Evolutionary conservation across 2,113 vertebrate genomes (phyloP).

Genomic region (Galemys pyrenaicus): DNA sequence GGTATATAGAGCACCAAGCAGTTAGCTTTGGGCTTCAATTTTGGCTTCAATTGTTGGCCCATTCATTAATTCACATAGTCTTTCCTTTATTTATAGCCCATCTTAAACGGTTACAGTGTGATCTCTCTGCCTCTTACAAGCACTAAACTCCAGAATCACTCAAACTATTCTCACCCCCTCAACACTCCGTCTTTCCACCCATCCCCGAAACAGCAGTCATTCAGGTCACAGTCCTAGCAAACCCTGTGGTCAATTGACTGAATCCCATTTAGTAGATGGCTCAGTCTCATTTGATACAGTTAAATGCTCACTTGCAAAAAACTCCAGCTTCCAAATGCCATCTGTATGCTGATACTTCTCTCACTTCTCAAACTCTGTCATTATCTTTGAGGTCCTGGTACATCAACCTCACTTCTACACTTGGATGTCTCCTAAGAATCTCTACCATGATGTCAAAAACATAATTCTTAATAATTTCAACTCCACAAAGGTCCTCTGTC

Average conservation of each 20-base stretch:
- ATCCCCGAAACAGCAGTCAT: neutral
- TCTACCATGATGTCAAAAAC: neutral
- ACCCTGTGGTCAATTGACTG: neutral
- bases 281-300: neutral
- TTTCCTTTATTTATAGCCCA: neutral
- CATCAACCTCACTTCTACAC: neutral
- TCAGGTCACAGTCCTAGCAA: neutral
- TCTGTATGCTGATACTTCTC: neutral
- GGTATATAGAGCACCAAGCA: neutral
- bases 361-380: neutral
- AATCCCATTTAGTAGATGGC: neutral
- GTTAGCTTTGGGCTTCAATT: neutral
- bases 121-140: neutral
- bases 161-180: neutral
- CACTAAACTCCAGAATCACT: neutral
- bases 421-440: neutral
- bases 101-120: neutral
- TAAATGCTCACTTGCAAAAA: neutral
- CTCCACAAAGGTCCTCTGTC: neutral
- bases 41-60: neutral
- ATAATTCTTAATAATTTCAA: neutral
- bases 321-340: neutral
- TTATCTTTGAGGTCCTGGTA: neutral
- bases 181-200: neutral
- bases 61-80: neutral